These are phyloP conservation scores for Datnioides undecimradiatus DNA, from an alignment of 2,113 vertebrate species.

Conservation along the genomic window DNA sequence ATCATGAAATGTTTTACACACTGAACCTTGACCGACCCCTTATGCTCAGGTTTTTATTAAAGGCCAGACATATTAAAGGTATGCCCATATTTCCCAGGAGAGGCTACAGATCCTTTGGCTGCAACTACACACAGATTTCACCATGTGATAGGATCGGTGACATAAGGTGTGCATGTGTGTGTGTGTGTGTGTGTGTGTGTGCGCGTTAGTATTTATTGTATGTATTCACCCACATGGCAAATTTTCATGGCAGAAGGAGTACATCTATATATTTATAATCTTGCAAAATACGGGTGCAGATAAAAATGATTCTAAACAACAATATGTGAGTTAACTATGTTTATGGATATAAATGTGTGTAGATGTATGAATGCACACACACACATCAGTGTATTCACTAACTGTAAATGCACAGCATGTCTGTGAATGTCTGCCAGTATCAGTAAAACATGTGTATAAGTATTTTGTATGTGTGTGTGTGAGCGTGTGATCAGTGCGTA, in stretches of 20 bases:
- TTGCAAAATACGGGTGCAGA: background rate
- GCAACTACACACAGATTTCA: constrained; percentile 39
- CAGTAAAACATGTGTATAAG: constrained; percentile 45
- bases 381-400: constrained; percentile 11
- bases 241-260: background rate
- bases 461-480: constrained; percentile 24
- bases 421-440: constrained; percentile 52
- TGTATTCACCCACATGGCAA: background rate
- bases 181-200: background rate
- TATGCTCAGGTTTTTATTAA: constrained; percentile 65
- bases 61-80: constrained; percentile 64
- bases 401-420: constrained; percentile 53
- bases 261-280: background rate
- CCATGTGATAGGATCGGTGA: constrained; percentile 31
- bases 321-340: constrained; percentile 10
- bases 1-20: constrained; percentile 49
- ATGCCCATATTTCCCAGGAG: constrained; percentile 69
- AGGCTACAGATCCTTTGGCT: constrained; percentile 38
- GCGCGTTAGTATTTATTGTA: background rate
- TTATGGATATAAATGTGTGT: constrained; percentile 12
- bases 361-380: background rate
- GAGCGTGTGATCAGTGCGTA: constrained; percentile 55
- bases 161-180: background rate
- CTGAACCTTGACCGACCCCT: constrained; percentile 52
- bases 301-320: constrained; percentile 22